Base-by-base conservation (phyloP, 1,140 invertebrate species). In the Drosophila murphyi region DNA sequence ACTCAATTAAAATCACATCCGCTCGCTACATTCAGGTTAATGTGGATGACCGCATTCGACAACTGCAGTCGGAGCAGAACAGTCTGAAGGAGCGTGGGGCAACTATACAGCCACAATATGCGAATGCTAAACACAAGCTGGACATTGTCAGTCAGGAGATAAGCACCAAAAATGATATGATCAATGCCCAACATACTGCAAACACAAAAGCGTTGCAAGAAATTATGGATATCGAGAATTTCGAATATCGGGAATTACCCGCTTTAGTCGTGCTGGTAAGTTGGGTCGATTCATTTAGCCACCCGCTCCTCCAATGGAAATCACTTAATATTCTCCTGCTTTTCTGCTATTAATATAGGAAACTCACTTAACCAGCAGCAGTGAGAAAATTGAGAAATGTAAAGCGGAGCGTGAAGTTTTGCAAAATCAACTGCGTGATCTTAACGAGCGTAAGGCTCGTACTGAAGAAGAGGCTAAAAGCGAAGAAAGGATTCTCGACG, bases 11-110 rank as follows among this genome's bases (percentile, higher is more conserved):
- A 31, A 93, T 93, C 43, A 67, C 85, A 8, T 82, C 83, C 5
- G 92, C 93, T 0, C 92, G 93, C 43, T 95, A 89, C 87, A 93
- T 96, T 70, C 95, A 96, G 92, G 94, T 95, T 48, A 95, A 95
- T 76, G 94, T 94, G 0, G 93, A 92, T 39, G 95, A 96, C 71
- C 92, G 94, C 20, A 94, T 95, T 47, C 92, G 67, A 0, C 77
- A 89, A 48, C 60, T 92, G 4, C 60, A 78, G n/a, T 34, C 47
- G 10, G 89, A 90, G 37, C 73, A 72, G 7, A 12, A n/a, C 5
- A 52, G 32, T 41, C 5, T 86, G 2, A 35, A 70, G 45, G 64
- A 88, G 43, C 60, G 45, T 8, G 59, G 28, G 2, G 65, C 54
- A 5, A 28, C 6, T 2, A 3, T 88, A 3, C 55, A 87, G 28